These are phyloP conservation scores for Pristionchus maxplancki DNA, from an alignment of 2,888 invertebrate species.

Conservation along the genomic window DNA sequence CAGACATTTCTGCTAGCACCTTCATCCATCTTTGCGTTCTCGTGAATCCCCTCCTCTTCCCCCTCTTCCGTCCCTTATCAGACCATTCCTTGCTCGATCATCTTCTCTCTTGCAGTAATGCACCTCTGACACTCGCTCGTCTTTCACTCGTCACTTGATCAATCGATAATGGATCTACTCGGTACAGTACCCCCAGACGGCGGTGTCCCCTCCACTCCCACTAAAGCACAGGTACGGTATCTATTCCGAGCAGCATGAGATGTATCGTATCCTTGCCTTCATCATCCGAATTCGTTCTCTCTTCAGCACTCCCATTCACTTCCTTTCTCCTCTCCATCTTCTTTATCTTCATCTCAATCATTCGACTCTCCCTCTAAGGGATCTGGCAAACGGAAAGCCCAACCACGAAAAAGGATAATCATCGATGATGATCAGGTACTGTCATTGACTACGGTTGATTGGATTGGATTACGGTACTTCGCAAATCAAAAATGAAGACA, in stretches of 20 bases:
- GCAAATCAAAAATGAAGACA: not conserved
- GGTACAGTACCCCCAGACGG: constrained; percentile 3
- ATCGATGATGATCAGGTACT: constrained; percentile 40
- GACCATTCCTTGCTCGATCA: not conserved
- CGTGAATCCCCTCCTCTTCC: not conserved
- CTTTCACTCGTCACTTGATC: not conserved
- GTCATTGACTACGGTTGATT: constrained; percentile 4
- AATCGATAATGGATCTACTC: constrained; percentile 19
- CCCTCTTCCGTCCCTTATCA: not conserved
- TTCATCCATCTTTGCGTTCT: too few species aligned
- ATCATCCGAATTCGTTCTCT: not conserved
- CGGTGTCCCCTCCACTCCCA: constrained; percentile 17
- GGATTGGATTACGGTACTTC: not conserved
- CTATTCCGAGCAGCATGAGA: not conserved
- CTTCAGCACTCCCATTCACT: not conserved
- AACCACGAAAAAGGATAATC: constrained; percentile 43
- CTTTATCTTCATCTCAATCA: constrained; percentile 36
- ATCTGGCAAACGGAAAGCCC: constrained; percentile 42
- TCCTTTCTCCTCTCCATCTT: constrained; percentile 23
- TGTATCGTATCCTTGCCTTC: not conserved
- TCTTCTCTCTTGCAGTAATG: not conserved
- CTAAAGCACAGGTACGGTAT: constrained; percentile 13
- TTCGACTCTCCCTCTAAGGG: not conserved
- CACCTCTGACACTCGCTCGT: constrained; percentile 23
- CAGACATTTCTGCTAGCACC: not conserved